Conservation (phyloP, 1,140 invertebrate species). For the Drosophila sulfurigaster region DNA sequence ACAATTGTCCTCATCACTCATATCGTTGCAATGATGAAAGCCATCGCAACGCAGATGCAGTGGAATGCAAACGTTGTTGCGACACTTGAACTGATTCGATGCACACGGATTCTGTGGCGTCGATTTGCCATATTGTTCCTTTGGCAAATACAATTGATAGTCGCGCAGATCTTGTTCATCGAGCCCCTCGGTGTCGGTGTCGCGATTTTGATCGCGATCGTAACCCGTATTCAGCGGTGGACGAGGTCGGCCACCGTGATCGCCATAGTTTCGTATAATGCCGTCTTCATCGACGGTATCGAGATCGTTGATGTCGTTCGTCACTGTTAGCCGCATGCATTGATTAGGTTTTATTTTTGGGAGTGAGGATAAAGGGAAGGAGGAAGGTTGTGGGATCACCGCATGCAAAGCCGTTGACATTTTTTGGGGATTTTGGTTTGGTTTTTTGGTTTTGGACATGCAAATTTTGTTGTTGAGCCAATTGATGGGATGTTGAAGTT, state of each 20-base stretch:
- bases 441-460: slow-evolving; percentile 43
- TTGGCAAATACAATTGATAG: slow-evolving; percentile 53
- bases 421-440: slow-evolving; percentile 1
- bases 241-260: slow-evolving; percentile 20
- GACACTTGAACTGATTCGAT: slow-evolving; percentile 85
- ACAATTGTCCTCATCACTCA: slow-evolving; percentile 90
- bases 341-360: neutral
- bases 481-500: slow-evolving; percentile 35
- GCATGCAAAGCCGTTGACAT: slow-evolving; percentile 58
- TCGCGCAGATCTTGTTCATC: slow-evolving; percentile 53
- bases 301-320: slow-evolving; percentile 31
- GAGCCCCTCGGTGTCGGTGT: slow-evolving; percentile 17
- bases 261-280: slow-evolving; percentile 63
- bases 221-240: slow-evolving; percentile 19
- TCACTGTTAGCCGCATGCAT: slow-evolving; percentile 34
- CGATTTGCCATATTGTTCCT: slow-evolving; percentile 55
- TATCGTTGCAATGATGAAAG: slow-evolving; percentile 90
- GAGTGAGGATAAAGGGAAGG: no score
- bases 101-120: slow-evolving; percentile 57
- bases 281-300: slow-evolving; percentile 59
- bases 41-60: slow-evolving; percentile 90
- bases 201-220: slow-evolving; percentile 15
- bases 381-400: slow-evolving; percentile 27
- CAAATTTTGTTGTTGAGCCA: slow-evolving; percentile 59
- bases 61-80: slow-evolving; percentile 89